Percentiles rank a stretch among this genome's conserved stretches.
phyloP scores from a whole-genome alignment of 2,888 invertebrate species.

The Aplocera efformata region DNA sequence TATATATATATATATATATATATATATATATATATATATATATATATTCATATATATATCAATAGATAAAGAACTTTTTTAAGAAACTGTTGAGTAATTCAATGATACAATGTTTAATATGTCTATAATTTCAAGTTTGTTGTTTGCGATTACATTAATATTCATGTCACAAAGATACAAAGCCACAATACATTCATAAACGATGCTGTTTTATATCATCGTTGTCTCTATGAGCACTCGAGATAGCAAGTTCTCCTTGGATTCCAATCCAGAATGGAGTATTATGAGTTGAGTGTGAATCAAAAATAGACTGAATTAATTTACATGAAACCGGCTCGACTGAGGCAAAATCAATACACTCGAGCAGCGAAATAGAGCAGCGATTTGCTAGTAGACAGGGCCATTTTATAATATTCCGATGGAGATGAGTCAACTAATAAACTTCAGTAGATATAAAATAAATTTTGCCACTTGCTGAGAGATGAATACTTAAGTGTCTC shows the following conservation, averaged over 20 bases:
- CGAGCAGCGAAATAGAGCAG: no score
- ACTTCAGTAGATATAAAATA: neutral
- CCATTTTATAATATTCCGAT: slow-evolving; percentile 6
- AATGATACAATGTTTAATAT: no score
- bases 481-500: no score
- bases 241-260: slow-evolving; percentile 5
- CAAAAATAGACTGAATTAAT: slow-evolving; percentile 39
- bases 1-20: no score
- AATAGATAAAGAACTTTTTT: no score
- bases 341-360: slow-evolving; percentile 41
- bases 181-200: neutral
- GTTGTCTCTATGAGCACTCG: neutral
- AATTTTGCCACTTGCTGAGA: no score
- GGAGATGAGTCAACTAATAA: slow-evolving; percentile 1
- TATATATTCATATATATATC: no score
- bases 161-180: no score
- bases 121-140: no score
- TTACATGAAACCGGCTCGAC: slow-evolving; percentile 35
- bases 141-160: no score
- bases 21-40: no score
- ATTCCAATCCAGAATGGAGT: slow-evolving; percentile 9
- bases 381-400: slow-evolving; percentile 27
- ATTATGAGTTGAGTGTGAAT: slow-evolving; percentile 27
- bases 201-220: slow-evolving; percentile 2
- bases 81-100: no score